phyloP scores from a whole-genome alignment of 2,797 vertebrate species.

The Cuniculus paca region DNA sequence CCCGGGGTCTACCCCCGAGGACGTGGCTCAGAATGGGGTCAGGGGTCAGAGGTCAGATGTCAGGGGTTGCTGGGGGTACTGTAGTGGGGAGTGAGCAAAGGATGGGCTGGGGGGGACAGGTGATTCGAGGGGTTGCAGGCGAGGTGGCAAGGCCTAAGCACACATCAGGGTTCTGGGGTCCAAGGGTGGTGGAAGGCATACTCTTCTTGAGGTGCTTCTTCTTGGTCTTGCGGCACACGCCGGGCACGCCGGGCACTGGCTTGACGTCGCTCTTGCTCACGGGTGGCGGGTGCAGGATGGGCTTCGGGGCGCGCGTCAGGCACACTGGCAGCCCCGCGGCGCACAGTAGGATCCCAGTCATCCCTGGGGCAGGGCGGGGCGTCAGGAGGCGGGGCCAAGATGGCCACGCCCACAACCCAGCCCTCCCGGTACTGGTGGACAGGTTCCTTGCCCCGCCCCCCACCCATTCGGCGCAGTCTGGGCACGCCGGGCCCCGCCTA shows the following conservation, averaged over 20 bases:
- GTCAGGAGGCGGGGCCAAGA: background rate
- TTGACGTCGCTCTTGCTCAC: conserved; percentile 98
- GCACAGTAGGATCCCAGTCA: conserved; percentile 98
- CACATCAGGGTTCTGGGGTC: background rate
- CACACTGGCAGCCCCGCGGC: conserved; percentile 97
- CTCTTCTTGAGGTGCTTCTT: conserved; percentile 97
- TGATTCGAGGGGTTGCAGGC: background rate
- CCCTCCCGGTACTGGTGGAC: background rate
- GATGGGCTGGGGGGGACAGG: background rate
- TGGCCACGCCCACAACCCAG: background rate
- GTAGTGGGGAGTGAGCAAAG: background rate
- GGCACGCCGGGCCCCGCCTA: no score
- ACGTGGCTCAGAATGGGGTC: background rate
- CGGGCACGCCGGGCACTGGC: conserved; percentile 95
- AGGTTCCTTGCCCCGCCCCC: no score
- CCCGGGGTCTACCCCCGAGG: background rate
- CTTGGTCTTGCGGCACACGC: conserved; percentile 97
- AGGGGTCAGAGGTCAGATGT: background rate
- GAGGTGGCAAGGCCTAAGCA: background rate
- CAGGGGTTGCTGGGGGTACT: no score
- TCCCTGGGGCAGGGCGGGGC: conserved; percentile 88
- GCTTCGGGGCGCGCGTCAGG: conserved; percentile 96
- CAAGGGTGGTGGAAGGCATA: conserved; percentile 78
- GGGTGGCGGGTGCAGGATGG: conserved; percentile 96
- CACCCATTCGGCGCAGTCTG: background rate